Evolutionary conservation across 92 coral and sea anemone genomes (phyloP), one percentile per base, ranked within the genome.

Genomic region (Epizoanthus scotinus): DNA sequence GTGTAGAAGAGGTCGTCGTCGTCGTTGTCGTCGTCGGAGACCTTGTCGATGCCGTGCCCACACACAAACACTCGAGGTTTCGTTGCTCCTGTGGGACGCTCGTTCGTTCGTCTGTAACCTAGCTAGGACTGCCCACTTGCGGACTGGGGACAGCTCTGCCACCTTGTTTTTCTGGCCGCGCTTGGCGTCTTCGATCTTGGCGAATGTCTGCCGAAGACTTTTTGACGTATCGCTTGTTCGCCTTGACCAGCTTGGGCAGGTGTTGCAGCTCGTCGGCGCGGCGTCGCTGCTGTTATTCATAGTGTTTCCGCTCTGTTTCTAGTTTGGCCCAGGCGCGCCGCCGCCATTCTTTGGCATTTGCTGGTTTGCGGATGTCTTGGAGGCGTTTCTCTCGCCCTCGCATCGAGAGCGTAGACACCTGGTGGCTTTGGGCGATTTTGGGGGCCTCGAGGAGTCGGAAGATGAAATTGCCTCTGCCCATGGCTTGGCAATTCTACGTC

Each of bases 71-170:
- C 78, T 15, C 40, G 60, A 9, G 78, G 61, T 0, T 47, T 47
- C 28, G 40, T 25, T 50, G 29, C 44, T 24, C 34, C 36, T 21
- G 18, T 71, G 40, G 6, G 0, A 36, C 50, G 58, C 40, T 71
- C 40, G 9, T 34, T 34, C 62, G 8, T 28, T 14, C 40, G 63
- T 20, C 78, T 47, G 59, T 15, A 50, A 8, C 63, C 78, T 15
- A n/a, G n/a, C n/a, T n/a, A 71, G 78, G 78, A 71, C 78, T 14
- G 58, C 47, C 61, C 61, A 72, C 47, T 57, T 72, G 14, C 18
- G 18, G 24, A 3, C 63, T 2, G 40, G 40, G 25, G n/a, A 22
- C 27, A 50, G 2, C n/a, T 52, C 63, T 47, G 38, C 61, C 6
- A 72, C 78, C 47, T 31, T 53, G 18, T 38, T 63, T 28, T 63